A percentile compares a stretch with the other conserved stretches of the same genome.
Evolutionary conservation across 1,140 invertebrate genomes (phyloP).

Genomic region (Heliconius hewitsoni): DNA sequence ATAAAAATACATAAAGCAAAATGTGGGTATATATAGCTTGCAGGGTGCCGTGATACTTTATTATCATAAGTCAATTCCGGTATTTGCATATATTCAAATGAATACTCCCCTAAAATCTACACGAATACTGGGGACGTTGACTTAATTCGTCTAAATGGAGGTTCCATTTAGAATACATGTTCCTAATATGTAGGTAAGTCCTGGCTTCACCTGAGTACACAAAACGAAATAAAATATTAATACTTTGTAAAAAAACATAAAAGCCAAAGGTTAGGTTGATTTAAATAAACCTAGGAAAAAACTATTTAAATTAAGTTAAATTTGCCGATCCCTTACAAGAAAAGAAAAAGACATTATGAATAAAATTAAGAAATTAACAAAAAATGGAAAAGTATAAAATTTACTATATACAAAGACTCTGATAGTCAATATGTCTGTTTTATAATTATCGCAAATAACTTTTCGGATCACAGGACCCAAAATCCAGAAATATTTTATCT

Average conservation of each 20-base stretch:
- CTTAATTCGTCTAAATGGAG: neutral
- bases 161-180: neutral
- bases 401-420: neutral
- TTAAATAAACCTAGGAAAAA: neutral
- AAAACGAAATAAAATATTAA: no score
- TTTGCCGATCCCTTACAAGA: neutral
- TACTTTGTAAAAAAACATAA: no score
- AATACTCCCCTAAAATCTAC: conserved; percentile 13
- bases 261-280: neutral
- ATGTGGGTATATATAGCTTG: neutral
- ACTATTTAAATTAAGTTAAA: neutral
- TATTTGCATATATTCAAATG: conserved; percentile 12
- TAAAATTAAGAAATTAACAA: neutral
- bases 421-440: no score
- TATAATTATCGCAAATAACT: no score
- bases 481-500: no score
- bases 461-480: no score
- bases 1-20: conserved; percentile 1
- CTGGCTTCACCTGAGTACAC: no score
- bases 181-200: neutral
- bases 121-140: conserved; percentile 4
- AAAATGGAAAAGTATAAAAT: neutral
- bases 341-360: neutral
- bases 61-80: conserved; percentile 8
- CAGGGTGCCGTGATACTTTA: conserved; percentile 6